Evolutionary conservation across 2,113 vertebrate species (phyloP).

Genomic region (Lophius piscatorius): DNA sequence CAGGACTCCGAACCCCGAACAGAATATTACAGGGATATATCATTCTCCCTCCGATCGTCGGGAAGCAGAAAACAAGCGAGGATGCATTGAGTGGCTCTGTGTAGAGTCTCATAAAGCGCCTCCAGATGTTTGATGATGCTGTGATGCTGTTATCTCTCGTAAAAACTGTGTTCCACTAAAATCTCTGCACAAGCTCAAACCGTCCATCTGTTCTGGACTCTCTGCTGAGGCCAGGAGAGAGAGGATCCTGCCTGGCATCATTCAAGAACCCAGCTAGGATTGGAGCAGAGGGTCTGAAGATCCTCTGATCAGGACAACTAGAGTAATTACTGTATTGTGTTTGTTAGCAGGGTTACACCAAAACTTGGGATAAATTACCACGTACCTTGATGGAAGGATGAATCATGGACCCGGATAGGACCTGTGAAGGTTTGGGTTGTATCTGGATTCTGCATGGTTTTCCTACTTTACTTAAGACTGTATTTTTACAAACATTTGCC

Average conservation of each 20-base stretch:
- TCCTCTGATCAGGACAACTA: neutral
- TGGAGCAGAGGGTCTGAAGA: neutral
- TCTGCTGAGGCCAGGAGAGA: constrained; percentile 12
- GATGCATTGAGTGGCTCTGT: constrained; percentile 23
- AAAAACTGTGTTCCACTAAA: constrained; percentile 17
- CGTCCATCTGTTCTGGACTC: constrained; percentile 40
- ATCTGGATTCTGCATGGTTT: too few relatives aligned
- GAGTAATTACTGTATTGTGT: too few relatives aligned
- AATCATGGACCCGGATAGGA: too few relatives aligned
- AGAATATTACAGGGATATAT: neutral
- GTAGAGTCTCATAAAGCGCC: constrained; percentile 45
- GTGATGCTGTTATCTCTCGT: constrained; percentile 53
- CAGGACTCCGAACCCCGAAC: neutral
- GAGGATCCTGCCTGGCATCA: constrained; percentile 4
- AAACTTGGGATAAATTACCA: too few relatives aligned
- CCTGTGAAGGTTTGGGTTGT: too few relatives aligned
- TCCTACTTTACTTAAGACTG: too few relatives aligned
- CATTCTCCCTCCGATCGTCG: constrained; percentile 1
- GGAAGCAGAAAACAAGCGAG: constrained; percentile 22
- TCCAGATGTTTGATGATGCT: constrained; percentile 59
- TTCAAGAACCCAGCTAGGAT: too few relatives aligned
- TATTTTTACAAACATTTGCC: too few relatives aligned
- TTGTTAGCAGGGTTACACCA: too few relatives aligned
- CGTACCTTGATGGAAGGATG: too few relatives aligned
- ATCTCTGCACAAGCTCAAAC: constrained; percentile 35